Percentiles rank a stretch among this genome's conserved stretches.
Conservation (phyloP, 2,888 invertebrate species). For the Scotopteryx bipunctaria region DNA sequence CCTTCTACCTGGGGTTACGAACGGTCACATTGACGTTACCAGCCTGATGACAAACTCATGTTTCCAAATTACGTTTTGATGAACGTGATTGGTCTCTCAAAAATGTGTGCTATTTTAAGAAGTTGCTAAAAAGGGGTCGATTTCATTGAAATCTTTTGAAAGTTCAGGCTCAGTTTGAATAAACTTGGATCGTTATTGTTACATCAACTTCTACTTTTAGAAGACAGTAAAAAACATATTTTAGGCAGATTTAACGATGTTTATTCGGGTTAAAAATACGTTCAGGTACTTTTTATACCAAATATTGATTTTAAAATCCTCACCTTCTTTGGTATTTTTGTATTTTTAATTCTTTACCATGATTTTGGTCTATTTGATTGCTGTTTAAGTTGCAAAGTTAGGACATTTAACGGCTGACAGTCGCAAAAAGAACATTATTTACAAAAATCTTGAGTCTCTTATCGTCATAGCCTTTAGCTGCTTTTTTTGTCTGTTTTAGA, state of each 20-base stretch:
- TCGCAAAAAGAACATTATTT: too few species aligned
- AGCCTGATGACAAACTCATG: neutral
- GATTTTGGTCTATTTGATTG: too few species aligned
- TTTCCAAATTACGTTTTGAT: neutral
- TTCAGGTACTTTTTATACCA: neutral
- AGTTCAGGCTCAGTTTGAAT: too few species aligned
- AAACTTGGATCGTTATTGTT: too few species aligned
- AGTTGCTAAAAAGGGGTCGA: neutral
- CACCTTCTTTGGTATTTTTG: neutral
- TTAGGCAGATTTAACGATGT: too few species aligned
- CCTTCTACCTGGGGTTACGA: conserved; percentile 9
- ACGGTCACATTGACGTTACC: conserved; percentile 12
- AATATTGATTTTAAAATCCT: neutral
- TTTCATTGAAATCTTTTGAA: neutral
- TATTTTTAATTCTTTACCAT: too few species aligned
- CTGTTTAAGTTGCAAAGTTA: too few species aligned
- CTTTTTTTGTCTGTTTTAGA: neutral
- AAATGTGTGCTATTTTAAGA: neutral
- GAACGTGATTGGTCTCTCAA: neutral
- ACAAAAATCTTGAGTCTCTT: too few species aligned
- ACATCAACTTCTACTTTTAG: too few species aligned
- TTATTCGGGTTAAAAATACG: neutral
- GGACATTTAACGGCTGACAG: too few species aligned
- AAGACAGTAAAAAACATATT: too few species aligned
- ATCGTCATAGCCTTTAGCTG: too few species aligned